Evolutionary conservation across 2,888 invertebrate species (phyloP), one percentile per base, ranked within the genome.

Genomic region (Lasioglossum malachurum): DNA sequence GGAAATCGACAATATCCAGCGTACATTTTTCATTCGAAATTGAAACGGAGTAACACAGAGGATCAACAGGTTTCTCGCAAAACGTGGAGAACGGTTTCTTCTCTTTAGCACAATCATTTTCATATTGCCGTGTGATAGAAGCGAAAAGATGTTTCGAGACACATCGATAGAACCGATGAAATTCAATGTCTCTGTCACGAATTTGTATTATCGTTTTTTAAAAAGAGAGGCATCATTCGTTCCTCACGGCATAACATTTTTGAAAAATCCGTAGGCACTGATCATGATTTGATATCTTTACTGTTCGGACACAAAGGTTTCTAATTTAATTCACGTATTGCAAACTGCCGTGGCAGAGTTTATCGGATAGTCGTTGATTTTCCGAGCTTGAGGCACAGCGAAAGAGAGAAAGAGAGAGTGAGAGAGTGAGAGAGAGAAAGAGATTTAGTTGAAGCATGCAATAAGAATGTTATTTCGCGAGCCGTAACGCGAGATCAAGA

Each of bases 391-490:
- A 87, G 82, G 79, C 80, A 89, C 79, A 89, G 64, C 31, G 31
- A 31, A 16, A 16, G 35, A 16, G 31, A 64, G 16, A 64, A 31
- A 64, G 64, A 64, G 3, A 31, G 31, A 31, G 27, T 16, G 60
- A 5, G 60, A 12, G 60, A 14, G 27, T 1, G n/a, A 57, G 82
- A 80, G 88, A 89, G 49, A 53, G n/a, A 12, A 10, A 57, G 82
- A 80, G 88, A 89, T 90, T 89, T 72, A 44, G 82, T 86, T 87
- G 81, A 75, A 86, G 83, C 77, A 80, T 90, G 82, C 88, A 83
- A 88, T 75, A 90, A 87, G 81, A 90, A 90, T 88, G 87, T 78
- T 90, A 85, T 89, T 90, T 91, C 91, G 91, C 90, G 91, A 92
- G 93, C 91, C 92, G 90, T 90, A 91, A 93, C 86, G 91, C 90